Evolutionary conservation across 2,113 vertebrate species (phyloP), one percentile per base, ranked within the genome.

Genomic region (Syrmaticus mikado): DNA sequence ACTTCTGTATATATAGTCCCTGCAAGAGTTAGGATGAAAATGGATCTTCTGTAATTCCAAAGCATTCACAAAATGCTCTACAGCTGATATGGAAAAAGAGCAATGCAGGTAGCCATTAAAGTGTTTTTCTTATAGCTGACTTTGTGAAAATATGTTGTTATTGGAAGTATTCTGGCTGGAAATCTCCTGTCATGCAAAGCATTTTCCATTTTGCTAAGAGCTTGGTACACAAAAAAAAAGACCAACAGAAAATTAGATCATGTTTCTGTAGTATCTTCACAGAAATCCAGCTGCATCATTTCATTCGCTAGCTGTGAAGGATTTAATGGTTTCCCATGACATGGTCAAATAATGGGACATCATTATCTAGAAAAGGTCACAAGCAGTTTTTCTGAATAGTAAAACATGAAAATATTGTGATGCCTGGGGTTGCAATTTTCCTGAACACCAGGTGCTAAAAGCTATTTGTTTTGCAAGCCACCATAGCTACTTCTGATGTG

Each of bases 251-350:
- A 90, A 61, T 82, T 94, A 78, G 78, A 68, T 77, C 15, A 45
- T 22, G 15, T 43, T 43, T 16, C 41, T 43, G 41, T 43, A 43
- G 41, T 16, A 43, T 43, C 41, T 43, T 43, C 41, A 43, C 16
- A 43, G 41, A 43, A 43, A 43, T 43, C 41, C 15, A 43, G 41
- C 41, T 43, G 41, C 41, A 43, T 43, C 41, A 71, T 94, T 94
- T 82, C 85, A 77, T 95, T 95, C 75, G 64, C 50, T 93, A 78
- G 58, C 66, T 85, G 85, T 93, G 40, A 91, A 94, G 65, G 61
- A 92, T 91, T 91, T 94, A 96, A 91, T 85, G 52, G 75, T 87
- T 96, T 94, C 57, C 60, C 48, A 68, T 77, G 36, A 40, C 45
- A 91, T 32, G 71, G 76, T 82, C 86, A 94, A 96, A 87, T 2